Evolutionary conservation across 2,113 vertebrate genomes (phyloP).

Genomic region (Gopherus flavomarginatus): DNA sequence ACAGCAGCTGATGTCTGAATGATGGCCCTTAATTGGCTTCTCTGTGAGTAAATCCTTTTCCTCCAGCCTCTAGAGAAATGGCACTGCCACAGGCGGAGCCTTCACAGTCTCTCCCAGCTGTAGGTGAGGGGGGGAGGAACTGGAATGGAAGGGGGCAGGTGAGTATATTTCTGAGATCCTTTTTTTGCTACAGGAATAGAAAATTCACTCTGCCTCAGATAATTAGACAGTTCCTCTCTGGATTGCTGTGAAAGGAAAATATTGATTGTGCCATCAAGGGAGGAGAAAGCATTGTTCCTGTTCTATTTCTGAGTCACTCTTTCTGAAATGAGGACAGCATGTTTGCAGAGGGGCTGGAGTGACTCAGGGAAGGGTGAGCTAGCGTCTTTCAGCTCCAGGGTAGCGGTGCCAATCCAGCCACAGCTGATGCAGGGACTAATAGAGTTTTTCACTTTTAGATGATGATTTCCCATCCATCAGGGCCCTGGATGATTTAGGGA

Average conservation of each 20-base stretch:
- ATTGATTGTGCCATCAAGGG: constrained; percentile 5
- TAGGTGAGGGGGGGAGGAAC: not conserved
- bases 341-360: not conserved
- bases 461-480: not conserved
- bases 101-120: not conserved
- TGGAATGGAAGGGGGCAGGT: not conserved
- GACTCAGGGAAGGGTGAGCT: not conserved
- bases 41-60: constrained; percentile 45
- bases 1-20: constrained; percentile 26
- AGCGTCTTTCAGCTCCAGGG: not conserved
- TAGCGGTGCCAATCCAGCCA: not conserved
- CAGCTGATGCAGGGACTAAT: not conserved
- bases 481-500: not conserved
- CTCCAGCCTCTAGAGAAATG: not conserved
- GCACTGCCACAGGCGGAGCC: constrained; percentile 35
- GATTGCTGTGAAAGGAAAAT: constrained; percentile 31
- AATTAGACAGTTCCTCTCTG: constrained; percentile 48
- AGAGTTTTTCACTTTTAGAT: not conserved
- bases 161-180: not conserved
- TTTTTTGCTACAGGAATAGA: not conserved
- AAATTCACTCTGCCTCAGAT: not conserved
- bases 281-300: not conserved
- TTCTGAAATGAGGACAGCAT: not conserved
- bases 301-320: not conserved
- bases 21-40: constrained; percentile 54